Base-by-base conservation (phyloP, 1,140 invertebrate species). In the Hetaerina americana region DNA sequence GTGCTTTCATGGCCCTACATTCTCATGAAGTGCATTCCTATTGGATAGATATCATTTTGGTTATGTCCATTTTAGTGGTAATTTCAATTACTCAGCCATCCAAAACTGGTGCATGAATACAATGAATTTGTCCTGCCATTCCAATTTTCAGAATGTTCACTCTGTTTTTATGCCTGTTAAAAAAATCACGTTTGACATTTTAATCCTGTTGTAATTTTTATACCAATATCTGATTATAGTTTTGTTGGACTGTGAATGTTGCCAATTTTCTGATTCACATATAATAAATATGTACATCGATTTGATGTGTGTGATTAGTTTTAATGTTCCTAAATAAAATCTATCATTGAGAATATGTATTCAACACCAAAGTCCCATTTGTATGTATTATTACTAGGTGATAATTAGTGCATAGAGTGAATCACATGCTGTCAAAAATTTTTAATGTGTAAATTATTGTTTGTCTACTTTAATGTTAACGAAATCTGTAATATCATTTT, bases 191-290 rank as follows among this genome's bases (percentile, higher is more conserved):
- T n/a, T n/a, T n/a, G n/a, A n/a, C n/a, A 57, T 57, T 57, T 12
- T 57, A 57, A 57, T 57, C 40, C n/a, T n/a, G n/a, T n/a, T n/a
- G n/a, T n/a, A n/a, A n/a, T 57, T 57, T 57, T 57, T 57, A 57
- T 57, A 57, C 15, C 22, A 18, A 12, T 57, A 10, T 57, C 2
- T 5, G 10, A 57, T 12, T 18, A 57, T 57, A 18, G 40, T 57
- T n/a, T n/a, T 57, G 40, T 57, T 57, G 2, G 40, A 18, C 22
- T 57, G 22, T 5, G 40, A 57, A 18, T 57, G 2, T 57, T 12
- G 15, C 22, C 10, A 12, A n/a, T n/a, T n/a, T 10, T 57, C 40
- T 12, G 15, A 18, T 57, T 57, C 3, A 3, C 40, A 57, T 5
- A 40, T n/a, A 57, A 57, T n/a, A n/a, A n/a, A n/a, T 1, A 5